Evolutionary conservation across 2,888 invertebrate genomes (phyloP).

Genomic region (Cylloceria caligata): DNA sequence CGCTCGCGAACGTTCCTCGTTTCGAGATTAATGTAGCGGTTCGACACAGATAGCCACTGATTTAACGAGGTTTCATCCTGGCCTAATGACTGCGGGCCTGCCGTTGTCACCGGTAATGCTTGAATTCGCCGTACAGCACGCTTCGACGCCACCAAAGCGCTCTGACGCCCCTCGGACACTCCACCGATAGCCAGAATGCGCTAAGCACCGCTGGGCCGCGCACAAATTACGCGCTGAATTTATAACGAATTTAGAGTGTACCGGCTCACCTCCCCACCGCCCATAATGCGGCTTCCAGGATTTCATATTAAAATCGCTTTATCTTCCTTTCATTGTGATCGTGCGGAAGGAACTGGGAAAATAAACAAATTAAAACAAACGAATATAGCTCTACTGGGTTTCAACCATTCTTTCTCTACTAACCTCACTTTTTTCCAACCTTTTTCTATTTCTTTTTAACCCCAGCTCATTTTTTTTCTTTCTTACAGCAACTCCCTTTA

Average conservation of each 20-base stretch:
- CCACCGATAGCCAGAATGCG: slow-evolving; percentile 16
- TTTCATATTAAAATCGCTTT: slow-evolving; percentile 41
- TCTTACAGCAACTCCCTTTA: background rate
- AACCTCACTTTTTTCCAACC: background rate
- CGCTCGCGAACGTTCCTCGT: slow-evolving; percentile 19
- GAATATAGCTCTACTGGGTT: background rate
- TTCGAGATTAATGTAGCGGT: slow-evolving; percentile 40
- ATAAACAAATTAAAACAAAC: slow-evolving; percentile 30
- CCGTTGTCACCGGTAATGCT: slow-evolving; percentile 32
- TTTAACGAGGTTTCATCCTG: slow-evolving; percentile 53
- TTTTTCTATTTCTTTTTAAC: slow-evolving; percentile 14
- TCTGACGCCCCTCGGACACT: slow-evolving; percentile 1
- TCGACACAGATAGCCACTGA: slow-evolving; percentile 54
- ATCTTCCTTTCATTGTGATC: slow-evolving; percentile 32
- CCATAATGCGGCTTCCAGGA: slow-evolving; percentile 15
- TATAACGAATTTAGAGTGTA: slow-evolving; percentile 43
- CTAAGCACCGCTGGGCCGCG: slow-evolving; percentile 43
- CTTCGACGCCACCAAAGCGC: slow-evolving; percentile 4
- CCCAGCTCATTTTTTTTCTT: background rate
- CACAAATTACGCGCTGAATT: slow-evolving; percentile 46
- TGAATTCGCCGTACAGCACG: background rate
- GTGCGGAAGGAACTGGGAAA: background rate
- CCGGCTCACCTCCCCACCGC: slow-evolving; percentile 2
- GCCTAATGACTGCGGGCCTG: slow-evolving; percentile 36
- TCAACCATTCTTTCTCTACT: slow-evolving; percentile 20